These are phyloP conservation scores for Paratrypauchen microcephalus DNA, from an alignment of 2,797 vertebrate species.

Conservation along the genomic window DNA sequence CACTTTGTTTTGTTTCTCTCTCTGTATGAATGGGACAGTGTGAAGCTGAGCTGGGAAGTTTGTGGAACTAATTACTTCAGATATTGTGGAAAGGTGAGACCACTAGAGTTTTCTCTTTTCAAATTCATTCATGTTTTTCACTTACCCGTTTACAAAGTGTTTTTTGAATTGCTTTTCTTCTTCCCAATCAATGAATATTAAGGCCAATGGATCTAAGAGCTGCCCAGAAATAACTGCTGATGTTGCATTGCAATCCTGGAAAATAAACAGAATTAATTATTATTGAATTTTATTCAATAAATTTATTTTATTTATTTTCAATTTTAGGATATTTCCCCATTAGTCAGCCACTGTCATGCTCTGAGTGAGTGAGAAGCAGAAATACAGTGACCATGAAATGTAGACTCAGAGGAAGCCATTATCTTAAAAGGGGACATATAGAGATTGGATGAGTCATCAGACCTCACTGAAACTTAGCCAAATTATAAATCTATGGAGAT, in stretches of 20 bases:
- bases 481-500: no score
- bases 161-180: slow-evolving; percentile 39
- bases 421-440: no score
- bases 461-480: no score
- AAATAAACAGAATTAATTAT: background rate
- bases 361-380: background rate
- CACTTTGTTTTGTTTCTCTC: background rate
- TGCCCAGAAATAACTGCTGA: slow-evolving; percentile 26
- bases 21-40: slow-evolving; percentile 1
- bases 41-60: background rate
- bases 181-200: slow-evolving; percentile 37
- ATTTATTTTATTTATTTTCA: background rate
- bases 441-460: no score
- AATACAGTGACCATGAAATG: background rate
- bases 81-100: slow-evolving; percentile 19
- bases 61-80: slow-evolving; percentile 5
- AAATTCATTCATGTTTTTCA: slow-evolving; percentile 32
- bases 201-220: slow-evolving; percentile 18
- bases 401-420: no score
- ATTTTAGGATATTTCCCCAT: background rate
- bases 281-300: no score
- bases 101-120: slow-evolving; percentile 3
- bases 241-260: background rate
- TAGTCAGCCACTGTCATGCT: background rate
- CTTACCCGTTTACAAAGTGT: slow-evolving; percentile 29